Evolutionary conservation across 2,797 vertebrate genomes (phyloP), one percentile per base, ranked within the genome.

Genomic region (Alauda arvensis): DNA sequence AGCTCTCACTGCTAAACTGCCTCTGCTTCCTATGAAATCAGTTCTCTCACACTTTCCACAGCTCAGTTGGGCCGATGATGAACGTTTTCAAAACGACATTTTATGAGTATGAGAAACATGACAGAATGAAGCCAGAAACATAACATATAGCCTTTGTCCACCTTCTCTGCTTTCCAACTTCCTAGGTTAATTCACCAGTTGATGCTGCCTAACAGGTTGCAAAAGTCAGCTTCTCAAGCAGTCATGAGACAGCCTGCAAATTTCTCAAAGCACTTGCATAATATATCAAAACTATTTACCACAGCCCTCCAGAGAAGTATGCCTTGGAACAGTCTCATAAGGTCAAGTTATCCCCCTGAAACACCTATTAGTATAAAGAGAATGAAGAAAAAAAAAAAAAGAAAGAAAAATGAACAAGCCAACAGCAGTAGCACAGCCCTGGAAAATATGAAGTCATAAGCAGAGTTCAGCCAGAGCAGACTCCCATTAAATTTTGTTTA

Each of bases 371-470:
- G 31, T 59, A 57, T 52, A 86, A 76, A 83, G 37, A 69, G 39
- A 78, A 51, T 11, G 1, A 6, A 51, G 57, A 16, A 49, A 46
- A 37, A n/a, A 42, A 55, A 65, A 49, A 9, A 37, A 39, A 39
- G 10, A 6, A 45, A 49, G 8, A 63, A 45, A 59, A 60, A 80
- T 25, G 18, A 87, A 70, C 29, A 78, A 86, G 51, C 65, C 49
- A 84, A 61, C 46, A 71, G 37, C 59, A 62, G 25, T 60, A 89
- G 56, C 45, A 40, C 53, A 81, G 61, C 78, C 52, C 63, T 92
- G 93, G 94, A 93, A 96, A 95, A 92, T 94, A 85, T 94, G 93
- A 94, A 93, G 89, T 94, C 90, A 93, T 91, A 89, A 91, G 78
- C 3, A 91, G 85, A 93, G 90, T 93, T 94, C 89, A 94, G 85